Evolutionary conservation across 2,888 invertebrate genomes (phyloP), one percentile per base, ranked within the genome.

Genomic region (Cheilosia urbana): DNA sequence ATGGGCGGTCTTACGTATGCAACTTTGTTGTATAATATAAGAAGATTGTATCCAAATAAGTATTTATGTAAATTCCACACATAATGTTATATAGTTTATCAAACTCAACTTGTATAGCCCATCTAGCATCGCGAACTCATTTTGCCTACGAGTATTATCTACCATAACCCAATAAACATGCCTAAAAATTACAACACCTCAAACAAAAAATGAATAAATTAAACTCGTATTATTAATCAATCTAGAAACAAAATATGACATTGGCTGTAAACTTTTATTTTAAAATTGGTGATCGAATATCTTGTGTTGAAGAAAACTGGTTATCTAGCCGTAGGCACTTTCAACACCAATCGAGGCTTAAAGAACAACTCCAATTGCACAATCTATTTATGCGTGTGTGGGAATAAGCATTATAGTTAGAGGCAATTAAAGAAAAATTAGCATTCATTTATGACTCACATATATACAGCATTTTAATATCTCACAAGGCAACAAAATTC

Each of bases 381-480:
- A 73, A 73, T 65, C 55, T 34, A 51, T 13, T 55, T 57, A 30
- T 45, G 21, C 55, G 27, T 30, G 72, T 45, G 72, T 71, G 60
- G 51, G 49, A 62, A 45, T 24, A 30, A n/a, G 15, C 73, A 30
- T 63, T 27, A 49, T 40, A 53, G 55, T 57, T 45, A 65, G 37
- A 55, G 45, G 51, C 73, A 73, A 73, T 63, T 72, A 72, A 72
- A 72, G 51, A 60, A 42, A 55, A 62, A 63, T 73, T 73, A 65
- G 34, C 49, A 73, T 63, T 73, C 51, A 72, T 27, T 49, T 72
- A 60, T 72, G 49, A 60, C 49, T 60, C 71, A 72, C 19, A 57
- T 15, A 27, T 15, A 27, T 15, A 27, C 27, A 30, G 58, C 21
- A 71, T 49, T 60, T 49, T 71, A 58, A 58, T 49, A 71, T 51